Percentiles rank a stretch among this genome's conserved stretches.
phyloP scores from a whole-genome alignment of 2,888 invertebrate species.

The Belgica antarctica region DNA sequence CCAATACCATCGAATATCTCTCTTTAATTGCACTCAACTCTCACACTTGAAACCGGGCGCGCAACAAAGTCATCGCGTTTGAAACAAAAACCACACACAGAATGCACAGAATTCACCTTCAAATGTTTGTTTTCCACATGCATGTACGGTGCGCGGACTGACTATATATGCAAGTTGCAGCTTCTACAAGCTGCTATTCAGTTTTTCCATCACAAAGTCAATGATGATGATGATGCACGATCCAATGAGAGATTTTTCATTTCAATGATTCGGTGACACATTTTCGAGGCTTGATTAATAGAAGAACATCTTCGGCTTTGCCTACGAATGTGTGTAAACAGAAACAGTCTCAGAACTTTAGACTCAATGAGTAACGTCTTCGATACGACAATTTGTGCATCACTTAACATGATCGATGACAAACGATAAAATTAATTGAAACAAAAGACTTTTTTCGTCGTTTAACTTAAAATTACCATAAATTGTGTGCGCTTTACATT shows the following conservation, averaged over 20 bases:
- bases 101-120: slow-evolving; percentile 44
- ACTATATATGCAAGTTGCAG: slow-evolving; percentile 24
- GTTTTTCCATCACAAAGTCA: slow-evolving; percentile 39
- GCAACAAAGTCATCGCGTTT: slow-evolving; percentile 36
- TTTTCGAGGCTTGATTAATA: slow-evolving; percentile 5
- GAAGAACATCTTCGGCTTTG: background rate
- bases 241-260: slow-evolving; percentile 39
- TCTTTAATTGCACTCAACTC: slow-evolving; percentile 22
- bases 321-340: background rate
- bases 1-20: background rate
- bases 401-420: slow-evolving; percentile 35
- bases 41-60: slow-evolving; percentile 6
- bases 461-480: slow-evolving; percentile 16
- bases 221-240: slow-evolving; percentile 38
- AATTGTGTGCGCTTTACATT: background rate
- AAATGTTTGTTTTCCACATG: slow-evolving; percentile 43
- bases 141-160: slow-evolving; percentile 17
- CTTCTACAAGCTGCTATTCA: slow-evolving; percentile 24
- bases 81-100: slow-evolving; percentile 42
- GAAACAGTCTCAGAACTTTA: background rate
- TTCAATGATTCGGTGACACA: slow-evolving; percentile 43
- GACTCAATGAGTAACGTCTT: background rate
- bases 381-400: slow-evolving; percentile 31
- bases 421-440: slow-evolving; percentile 28
- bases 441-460: slow-evolving; percentile 7